phyloP scores from a whole-genome alignment of 2,797 vertebrate species.

The Tiaroga cobitis region DNA sequence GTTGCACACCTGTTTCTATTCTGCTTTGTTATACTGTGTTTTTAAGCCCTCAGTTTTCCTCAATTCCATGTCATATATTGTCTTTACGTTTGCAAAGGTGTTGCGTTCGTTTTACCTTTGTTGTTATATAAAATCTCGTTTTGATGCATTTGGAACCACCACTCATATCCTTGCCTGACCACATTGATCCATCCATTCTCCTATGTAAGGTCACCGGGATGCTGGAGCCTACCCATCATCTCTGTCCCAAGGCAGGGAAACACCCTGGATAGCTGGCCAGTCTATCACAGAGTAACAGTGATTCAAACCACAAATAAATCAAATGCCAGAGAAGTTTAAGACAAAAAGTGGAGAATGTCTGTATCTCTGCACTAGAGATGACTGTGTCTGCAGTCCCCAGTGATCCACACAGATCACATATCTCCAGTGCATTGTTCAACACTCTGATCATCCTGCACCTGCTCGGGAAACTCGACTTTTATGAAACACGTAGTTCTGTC shows the following conservation, averaged over 20 bases:
- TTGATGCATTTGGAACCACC: not conserved
- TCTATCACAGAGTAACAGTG: not conserved
- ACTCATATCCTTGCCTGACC: not conserved
- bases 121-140: not conserved
- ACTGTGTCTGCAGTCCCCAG: conserved; percentile 33
- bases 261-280: not conserved
- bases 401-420: conserved; percentile 44
- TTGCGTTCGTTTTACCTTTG: not conserved
- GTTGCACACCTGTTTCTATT: not conserved
- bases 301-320: conserved; percentile 12
- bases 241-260: not conserved
- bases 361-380: conserved; percentile 9
- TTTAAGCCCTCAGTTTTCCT: not conserved
- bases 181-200: not conserved
- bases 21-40: not conserved
- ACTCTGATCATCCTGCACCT: conserved; percentile 73
- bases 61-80: not conserved
- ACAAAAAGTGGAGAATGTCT: conserved; percentile 33
- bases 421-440: conserved; percentile 59
- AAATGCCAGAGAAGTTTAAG: not conserved
- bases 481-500: conserved; percentile 79
- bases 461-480: conserved; percentile 70
- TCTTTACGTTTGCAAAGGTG: not conserved
- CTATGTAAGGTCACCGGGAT: not conserved
- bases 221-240: not conserved